Evolutionary conservation across 2,888 invertebrate species (phyloP), one percentile per base, ranked within the genome.

Genomic region (Odontothrips loti): DNA sequence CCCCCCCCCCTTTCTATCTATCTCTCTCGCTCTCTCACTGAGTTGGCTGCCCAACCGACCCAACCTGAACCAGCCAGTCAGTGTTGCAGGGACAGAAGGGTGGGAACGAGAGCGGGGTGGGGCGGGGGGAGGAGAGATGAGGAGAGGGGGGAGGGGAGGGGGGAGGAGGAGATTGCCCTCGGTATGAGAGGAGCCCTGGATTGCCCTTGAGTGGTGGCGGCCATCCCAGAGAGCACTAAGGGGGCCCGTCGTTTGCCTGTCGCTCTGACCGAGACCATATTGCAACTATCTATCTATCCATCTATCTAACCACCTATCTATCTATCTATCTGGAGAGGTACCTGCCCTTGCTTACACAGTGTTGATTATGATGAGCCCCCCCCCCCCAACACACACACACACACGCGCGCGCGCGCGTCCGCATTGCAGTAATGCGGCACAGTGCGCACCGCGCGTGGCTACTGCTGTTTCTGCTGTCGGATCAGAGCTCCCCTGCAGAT

Each of bases 121-220:
- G 68, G 68, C 68, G 68, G 23, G 68, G 68, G n/a, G 68, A 27
- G 68, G 68, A n/a, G 68, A 23, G 68, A n/a, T n/a, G 63, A n/a
- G 68, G 68, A 20, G 63, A n/a, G 63, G 63, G 20, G 63, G 63
- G 68, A 20, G 68, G 23, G 68, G 68, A 0, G 23, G 23, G 68
- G 23, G 11, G 68, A 23, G 20, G 68, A 20, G 10, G 23, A 17
- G 58, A 58, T 58, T 58, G 58, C 58, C 34, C 58, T 58, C 58
- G n/a, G n/a, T 58, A 51, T 51, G 51, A 51, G 20, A 51, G 51
- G 51, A 51, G 6, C 15, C 51, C 34, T 43, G 34, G 34, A 43
- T 43, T 43, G 34, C 34, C 34, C 34, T 43, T 43, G 34, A 43
- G 51, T 51, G 51, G 58, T 58, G 58, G 51, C 15, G 20, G 58